Base-by-base conservation (phyloP, 1,140 invertebrate genomes). In the Scaptodrosophila lebanonensis region DNA sequence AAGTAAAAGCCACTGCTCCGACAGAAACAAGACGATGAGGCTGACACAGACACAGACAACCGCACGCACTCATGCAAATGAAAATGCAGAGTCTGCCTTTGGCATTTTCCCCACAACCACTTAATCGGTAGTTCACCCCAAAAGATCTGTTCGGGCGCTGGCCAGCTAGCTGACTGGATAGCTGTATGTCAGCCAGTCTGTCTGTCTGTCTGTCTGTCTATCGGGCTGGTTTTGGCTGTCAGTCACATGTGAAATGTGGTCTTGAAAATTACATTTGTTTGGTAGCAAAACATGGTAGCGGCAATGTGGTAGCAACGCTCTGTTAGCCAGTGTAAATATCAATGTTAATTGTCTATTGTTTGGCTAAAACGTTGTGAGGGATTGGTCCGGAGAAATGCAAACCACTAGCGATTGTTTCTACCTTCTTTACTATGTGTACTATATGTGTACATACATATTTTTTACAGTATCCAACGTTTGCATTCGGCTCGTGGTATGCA, bases 181-280 rank as follows among this genome's bases (percentile, higher is more conserved):
- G 32, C 32, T 33, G 22, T n/a, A n/a, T n/a, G n/a, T n/a, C n/a
- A n/a, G n/a, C n/a, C n/a, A n/a, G n/a, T n/a, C 38, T 29, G 48
- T 12, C 18, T 20, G 18, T n/a, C 16, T 38, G 30, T n/a, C 15
- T 35, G 16, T 18, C 30, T 33, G 32, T 16, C 18, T 16, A n/a
- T 8, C 17, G 15, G 40, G 20, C 12, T 43, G 6, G 13, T 29
- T 13, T 33, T 15, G 32, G 42, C 39, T 45, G 50, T 62, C 58
- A 57, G 50, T 57, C 58, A 62, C 53, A 62, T 66, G 63, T 62
- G 63, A 66, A 45, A 62, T 66, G 63, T 56, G 63, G 63, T 66
- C 63, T 62, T 62, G 48, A 43, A 51, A 51, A 47, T 53, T 61
- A 39, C 44, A 54, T 29, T 47, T 45, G 15, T 20, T 32, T 30